Evolutionary conservation across 2,888 invertebrate species (phyloP).

Genomic region (Cosmopolites sordidus): DNA sequence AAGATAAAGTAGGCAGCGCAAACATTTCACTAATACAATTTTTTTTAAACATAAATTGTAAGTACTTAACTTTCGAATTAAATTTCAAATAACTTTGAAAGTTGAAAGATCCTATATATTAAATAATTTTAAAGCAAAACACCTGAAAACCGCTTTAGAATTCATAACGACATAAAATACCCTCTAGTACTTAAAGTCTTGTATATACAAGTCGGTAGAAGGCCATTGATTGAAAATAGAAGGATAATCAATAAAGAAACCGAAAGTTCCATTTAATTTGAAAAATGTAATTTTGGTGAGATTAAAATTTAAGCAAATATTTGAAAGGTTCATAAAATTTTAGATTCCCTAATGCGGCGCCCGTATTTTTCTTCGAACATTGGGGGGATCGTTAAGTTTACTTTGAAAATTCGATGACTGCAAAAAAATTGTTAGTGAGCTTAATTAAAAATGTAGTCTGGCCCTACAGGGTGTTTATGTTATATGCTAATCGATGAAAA

Average conservation of each 20-base stretch:
- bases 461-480: neutral
- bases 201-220: neutral
- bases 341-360: neutral
- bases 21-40: too few species aligned
- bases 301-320: slow-evolving; percentile 5
- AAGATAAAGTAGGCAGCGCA: too few species aligned
- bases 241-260: neutral
- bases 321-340: slow-evolving; percentile 2
- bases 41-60: too few species aligned
- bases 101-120: too few species aligned
- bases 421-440: neutral
- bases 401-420: slow-evolving; percentile 1
- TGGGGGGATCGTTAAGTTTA: neutral
- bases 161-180: too few species aligned
- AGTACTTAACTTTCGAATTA: too few species aligned
- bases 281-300: slow-evolving; percentile 5
- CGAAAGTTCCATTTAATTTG: neutral
- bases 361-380: neutral
- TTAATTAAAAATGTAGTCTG: slow-evolving; percentile 1
- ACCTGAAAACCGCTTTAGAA: too few species aligned
- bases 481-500: too few species aligned
- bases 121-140: too few species aligned
- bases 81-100: too few species aligned
- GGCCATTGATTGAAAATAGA: neutral
- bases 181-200: too few species aligned